phyloP scores from a whole-genome alignment of 2,797 vertebrate species.

The Hydrocynus forskahlii region DNA sequence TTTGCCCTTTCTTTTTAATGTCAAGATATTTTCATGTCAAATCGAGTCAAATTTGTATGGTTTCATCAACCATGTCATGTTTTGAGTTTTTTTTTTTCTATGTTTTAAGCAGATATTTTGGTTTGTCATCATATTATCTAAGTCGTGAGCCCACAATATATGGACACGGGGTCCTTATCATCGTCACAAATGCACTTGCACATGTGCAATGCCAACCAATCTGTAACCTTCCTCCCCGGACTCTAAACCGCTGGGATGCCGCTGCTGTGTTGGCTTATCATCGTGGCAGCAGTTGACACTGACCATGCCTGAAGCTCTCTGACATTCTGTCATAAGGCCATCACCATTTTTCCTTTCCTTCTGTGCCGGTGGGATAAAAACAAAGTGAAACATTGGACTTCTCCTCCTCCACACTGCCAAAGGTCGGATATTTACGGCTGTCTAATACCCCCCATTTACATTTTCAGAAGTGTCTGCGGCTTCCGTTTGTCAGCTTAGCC shows the following conservation, averaged over 20 bases:
- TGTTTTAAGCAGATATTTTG: slow-evolving; percentile 6
- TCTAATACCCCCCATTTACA: background rate
- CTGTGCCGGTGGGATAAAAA: slow-evolving; percentile 33
- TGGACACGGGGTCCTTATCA: slow-evolving; percentile 28
- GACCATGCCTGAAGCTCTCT: slow-evolving; percentile 18
- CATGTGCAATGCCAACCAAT: slow-evolving; percentile 5
- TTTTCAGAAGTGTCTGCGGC: background rate
- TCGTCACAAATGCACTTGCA: slow-evolving; percentile 20
- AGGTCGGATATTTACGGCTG: slow-evolving; percentile 23
- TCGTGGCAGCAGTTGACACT: slow-evolving; percentile 12
- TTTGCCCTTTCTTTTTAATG: slow-evolving; percentile 38
- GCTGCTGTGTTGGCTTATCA: slow-evolving; percentile 5
- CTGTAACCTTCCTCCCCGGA: slow-evolving; percentile 11
- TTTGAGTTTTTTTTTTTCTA: background rate
- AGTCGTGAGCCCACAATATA: slow-evolving; percentile 31
- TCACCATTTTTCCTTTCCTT: background rate
- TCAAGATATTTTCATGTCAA: slow-evolving; percentile 13
- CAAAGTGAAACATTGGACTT: slow-evolving; percentile 26
- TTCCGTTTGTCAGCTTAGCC: background rate
- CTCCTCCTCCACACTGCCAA: slow-evolving; percentile 50
- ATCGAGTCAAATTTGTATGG: slow-evolving; percentile 19
- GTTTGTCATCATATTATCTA: slow-evolving; percentile 8
- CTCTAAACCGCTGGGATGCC: slow-evolving; percentile 5
- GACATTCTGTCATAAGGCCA: slow-evolving; percentile 21
- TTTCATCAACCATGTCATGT: slow-evolving; percentile 5